A percentile compares a stretch with the other conserved stretches of the same genome.
These are phyloP conservation scores for Limanda limanda DNA, from an alignment of 2,113 vertebrate species.

Conservation along the genomic window DNA sequence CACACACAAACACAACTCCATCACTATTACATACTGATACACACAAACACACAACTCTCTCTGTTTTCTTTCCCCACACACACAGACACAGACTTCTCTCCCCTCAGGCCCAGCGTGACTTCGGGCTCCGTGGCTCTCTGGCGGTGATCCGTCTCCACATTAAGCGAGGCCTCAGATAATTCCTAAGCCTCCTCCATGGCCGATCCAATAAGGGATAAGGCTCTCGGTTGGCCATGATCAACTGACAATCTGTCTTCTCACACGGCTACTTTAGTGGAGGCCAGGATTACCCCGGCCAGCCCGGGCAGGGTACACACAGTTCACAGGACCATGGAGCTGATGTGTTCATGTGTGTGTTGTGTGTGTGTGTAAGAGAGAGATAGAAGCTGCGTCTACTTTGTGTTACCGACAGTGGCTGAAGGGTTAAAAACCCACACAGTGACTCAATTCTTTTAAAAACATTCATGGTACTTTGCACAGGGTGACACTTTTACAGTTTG, in stretches of 20 bases:
- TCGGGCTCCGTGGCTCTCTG: constrained; percentile 76
- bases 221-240: constrained; percentile 90
- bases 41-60: constrained; percentile 42
- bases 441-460: neutral
- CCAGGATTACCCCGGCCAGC: constrained; percentile 83
- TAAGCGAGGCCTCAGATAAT: constrained; percentile 94
- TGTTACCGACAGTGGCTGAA: neutral
- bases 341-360: constrained; percentile 24
- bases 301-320: constrained; percentile 65
- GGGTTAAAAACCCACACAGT: neutral
- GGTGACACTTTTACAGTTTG: neutral
- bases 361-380: constrained; percentile 3
- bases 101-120: constrained; percentile 67
- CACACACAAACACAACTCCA: constrained; percentile 10
- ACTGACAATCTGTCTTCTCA: constrained; percentile 90
- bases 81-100: constrained; percentile 31
- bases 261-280: constrained; percentile 87
- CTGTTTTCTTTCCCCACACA: constrained; percentile 6
- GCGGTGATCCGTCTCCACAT: constrained; percentile 92
- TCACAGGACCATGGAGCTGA: constrained; percentile 52
- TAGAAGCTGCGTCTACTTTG: neutral
- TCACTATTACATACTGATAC: constrained; percentile 47
- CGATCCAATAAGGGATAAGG: constrained; percentile 95
- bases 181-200: constrained; percentile 95
- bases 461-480: neutral